Evolutionary conservation across 2,797 vertebrate genomes (phyloP), one percentile per base, ranked within the genome.

Genomic region (Sebastes steindachneri): DNA sequence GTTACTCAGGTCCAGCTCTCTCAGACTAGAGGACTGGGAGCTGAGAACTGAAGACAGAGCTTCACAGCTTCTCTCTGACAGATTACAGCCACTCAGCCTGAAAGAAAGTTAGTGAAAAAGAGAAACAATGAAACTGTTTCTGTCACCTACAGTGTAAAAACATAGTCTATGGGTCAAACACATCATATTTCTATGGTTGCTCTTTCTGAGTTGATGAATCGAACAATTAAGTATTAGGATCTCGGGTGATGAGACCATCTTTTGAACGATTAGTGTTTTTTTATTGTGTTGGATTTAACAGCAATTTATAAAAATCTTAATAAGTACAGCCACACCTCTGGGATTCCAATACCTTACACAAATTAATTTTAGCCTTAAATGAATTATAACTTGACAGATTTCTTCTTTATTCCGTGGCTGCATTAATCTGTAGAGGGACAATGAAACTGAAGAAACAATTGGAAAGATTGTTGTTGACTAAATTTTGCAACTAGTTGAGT

Each of bases 1-100:
- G 59, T 73, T n/a, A 37, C 48, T 55, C 60, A 73, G 29, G 60
- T 64, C 60, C 71, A 73, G 60, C 17, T 73, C 29, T 37, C 11
- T 73, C 29, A 64, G 29, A 28, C 23, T 14, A 2, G 29, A 73
- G 29, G 31, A 73, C 71, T 54, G 21, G 7, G 60, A 73, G 60
- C 60, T 55, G 60, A 65, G 60, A 21, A 73, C 1, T 19, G 58
- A 55, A 9, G 67, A 35, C 51, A 69, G 67, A 57, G 67, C 67
- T 55, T 15, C 33, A 64, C 62, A 64, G 62, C 62, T 64, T 23
- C 51, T 55, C 51, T 68, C 51, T 2, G 67, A 35, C 29, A 68
- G 67, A 55, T 68, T 35, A 55, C 67, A 68, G n/a, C 29, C 51
- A 17, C 51, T 68, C 68, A 70, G 33, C 15, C 68, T 70, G 33